Conservation (phyloP, 2,888 invertebrate genomes). For the Cerastoderma edule region DNA sequence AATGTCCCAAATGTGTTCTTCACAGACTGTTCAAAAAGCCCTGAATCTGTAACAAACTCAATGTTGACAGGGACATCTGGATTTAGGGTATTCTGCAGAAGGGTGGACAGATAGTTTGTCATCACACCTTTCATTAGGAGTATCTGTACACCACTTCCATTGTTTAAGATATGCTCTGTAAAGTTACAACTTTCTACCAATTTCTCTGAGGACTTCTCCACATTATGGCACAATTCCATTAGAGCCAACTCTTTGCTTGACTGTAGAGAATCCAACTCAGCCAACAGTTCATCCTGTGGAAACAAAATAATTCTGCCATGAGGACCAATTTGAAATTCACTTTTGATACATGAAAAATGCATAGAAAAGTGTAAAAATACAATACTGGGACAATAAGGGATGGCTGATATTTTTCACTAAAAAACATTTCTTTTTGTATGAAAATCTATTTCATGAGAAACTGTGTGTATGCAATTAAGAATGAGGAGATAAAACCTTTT, state of each 20-base stretch:
- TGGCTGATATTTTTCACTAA: too few species aligned
- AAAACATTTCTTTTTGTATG: too few species aligned
- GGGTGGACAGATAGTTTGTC: constrained; percentile 89
- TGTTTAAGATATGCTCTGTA: constrained; percentile 91
- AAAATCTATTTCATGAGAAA: too few species aligned
- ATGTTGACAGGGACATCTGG: constrained; percentile 90
- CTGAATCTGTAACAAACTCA: constrained; percentile 90
- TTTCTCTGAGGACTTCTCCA: constrained; percentile 93
- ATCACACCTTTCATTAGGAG: constrained; percentile 92
- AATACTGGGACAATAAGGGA: too few species aligned
- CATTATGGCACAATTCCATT: constrained; percentile 92
- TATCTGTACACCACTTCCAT: constrained; percentile 88
- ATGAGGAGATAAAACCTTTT: too few species aligned
- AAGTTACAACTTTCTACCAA: constrained; percentile 95
- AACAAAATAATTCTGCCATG: too few species aligned
- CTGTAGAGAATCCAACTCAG: constrained; percentile 85
- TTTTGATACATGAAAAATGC: too few species aligned
- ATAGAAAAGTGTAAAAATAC: too few species aligned
- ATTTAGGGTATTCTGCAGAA: constrained; percentile 92
- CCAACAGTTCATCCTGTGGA: constrained; percentile 88
- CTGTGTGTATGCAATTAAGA: too few species aligned
- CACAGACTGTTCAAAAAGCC: constrained; percentile 90
- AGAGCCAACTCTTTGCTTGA: constrained; percentile 93
- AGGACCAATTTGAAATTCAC: too few species aligned
- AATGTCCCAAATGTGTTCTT: constrained; percentile 83